A percentile compares a stretch with the other conserved stretches of the same genome.
phyloP scores from a whole-genome alignment of 2,113 vertebrate genomes.

The Proterorhinus semilunaris region DNA sequence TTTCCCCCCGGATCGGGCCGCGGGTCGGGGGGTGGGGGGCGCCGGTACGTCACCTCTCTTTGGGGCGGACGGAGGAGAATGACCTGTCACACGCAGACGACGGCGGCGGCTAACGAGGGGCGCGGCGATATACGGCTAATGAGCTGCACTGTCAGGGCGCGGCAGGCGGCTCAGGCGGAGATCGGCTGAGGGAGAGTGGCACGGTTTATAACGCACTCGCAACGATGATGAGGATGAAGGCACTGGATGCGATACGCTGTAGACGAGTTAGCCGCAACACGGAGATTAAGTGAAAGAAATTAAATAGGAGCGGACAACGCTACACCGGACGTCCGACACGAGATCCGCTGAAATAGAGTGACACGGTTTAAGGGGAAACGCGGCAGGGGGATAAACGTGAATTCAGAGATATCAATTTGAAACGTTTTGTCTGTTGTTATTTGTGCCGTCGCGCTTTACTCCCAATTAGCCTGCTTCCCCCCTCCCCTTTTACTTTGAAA shows the following conservation, averaged over 20 bases:
- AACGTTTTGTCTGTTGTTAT: constrained; percentile 56
- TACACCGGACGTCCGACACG: neutral
- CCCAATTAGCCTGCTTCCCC: constrained; percentile 71
- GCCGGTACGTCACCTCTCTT: constrained; percentile 71
- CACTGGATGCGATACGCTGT: too few relatives aligned
- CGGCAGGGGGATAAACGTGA: neutral
- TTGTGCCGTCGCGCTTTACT: constrained; percentile 67
- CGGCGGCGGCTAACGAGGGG: constrained; percentile 63
- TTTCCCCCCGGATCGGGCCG: too few relatives aligned
- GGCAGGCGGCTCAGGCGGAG: neutral
- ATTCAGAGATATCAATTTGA: neutral
- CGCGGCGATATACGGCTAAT: constrained; percentile 74
- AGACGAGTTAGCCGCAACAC: too few relatives aligned
- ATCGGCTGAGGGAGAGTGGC: neutral
- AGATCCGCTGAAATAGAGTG: neutral
- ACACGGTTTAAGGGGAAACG: neutral
- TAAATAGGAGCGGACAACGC: neutral
- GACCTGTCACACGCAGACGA: constrained; percentile 75
- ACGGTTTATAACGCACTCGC: neutral
- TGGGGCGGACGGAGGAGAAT: constrained; percentile 32
- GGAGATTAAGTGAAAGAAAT: too few relatives aligned
- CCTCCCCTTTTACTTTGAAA: constrained; percentile 59
- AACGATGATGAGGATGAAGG: too few relatives aligned
- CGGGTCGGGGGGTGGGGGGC: too few relatives aligned
- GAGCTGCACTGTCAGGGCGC: constrained; percentile 54